Evolutionary conservation across 1,140 invertebrate genomes (phyloP).

Genomic region (Triops cancriformis): DNA sequence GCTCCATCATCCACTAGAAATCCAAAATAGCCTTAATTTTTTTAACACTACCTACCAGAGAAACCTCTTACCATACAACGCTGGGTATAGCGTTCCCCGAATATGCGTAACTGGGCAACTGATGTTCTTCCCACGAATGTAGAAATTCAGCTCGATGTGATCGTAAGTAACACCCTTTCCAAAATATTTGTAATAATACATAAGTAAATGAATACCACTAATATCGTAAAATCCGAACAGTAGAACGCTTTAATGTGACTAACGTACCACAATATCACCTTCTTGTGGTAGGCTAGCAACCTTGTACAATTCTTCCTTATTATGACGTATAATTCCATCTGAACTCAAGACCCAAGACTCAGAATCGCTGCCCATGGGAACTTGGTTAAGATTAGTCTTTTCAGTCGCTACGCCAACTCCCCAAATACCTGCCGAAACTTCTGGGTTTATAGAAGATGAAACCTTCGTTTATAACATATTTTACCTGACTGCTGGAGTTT

Average conservation of each 20-base stretch:
- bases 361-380: slow-evolving; percentile 71
- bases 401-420: slow-evolving; percentile 84
- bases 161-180: slow-evolving; percentile 88
- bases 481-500: slow-evolving; percentile 89
- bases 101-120: slow-evolving; percentile 78
- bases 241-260: too few species aligned
- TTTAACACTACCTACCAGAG: background rate
- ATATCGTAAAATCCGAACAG: too few species aligned
- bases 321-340: slow-evolving; percentile 76
- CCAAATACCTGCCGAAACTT: slow-evolving; percentile 62
- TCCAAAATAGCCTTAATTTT: slow-evolving; percentile 29
- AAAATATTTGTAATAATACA: too few species aligned
- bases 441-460: background rate
- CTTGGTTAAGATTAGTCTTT: slow-evolving; percentile 72
- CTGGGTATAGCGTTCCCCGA: slow-evolving; percentile 83
- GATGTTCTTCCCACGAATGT: slow-evolving; percentile 79
- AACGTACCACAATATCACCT: slow-evolving; percentile 83
- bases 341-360: slow-evolving; percentile 90
- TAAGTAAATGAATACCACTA: too few species aligned
- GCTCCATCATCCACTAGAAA: slow-evolving; percentile 92
- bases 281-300: slow-evolving; percentile 63
- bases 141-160: slow-evolving; percentile 94
- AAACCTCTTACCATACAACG: slow-evolving; percentile 70
- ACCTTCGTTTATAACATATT: background rate
- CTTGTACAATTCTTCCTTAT: slow-evolving; percentile 67